phyloP scores from a whole-genome alignment of 92 coral and sea anemone species.

The Diadumene lineata region DNA sequence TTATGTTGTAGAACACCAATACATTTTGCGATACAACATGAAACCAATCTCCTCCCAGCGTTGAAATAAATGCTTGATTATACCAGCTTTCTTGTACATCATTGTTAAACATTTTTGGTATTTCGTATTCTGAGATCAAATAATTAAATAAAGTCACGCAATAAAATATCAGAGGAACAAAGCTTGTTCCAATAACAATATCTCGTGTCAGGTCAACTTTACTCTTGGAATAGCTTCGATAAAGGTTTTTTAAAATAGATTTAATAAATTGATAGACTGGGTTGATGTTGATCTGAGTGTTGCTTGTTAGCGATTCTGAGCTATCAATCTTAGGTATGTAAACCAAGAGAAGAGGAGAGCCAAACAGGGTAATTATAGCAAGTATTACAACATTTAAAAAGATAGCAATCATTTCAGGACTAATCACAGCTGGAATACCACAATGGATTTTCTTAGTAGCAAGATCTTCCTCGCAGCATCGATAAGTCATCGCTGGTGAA shows the following conservation, averaged over 20 bases:
- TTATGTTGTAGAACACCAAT: background rate
- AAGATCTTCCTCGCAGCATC: conserved; percentile 16
- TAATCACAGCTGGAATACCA: conserved; percentile 13
- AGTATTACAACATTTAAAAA: background rate
- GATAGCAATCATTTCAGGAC: background rate
- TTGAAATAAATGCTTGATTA: too few relatives aligned
- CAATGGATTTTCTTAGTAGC: background rate
- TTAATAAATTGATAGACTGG: background rate
- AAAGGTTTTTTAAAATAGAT: too few relatives aligned
- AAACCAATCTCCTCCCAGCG: background rate
- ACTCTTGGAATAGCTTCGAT: too few relatives aligned
- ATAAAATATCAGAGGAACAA: background rate
- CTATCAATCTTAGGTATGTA: background rate
- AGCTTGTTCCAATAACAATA: too few relatives aligned
- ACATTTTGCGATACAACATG: conserved; percentile 1
- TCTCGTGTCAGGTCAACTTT: too few relatives aligned
- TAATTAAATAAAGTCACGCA: background rate
- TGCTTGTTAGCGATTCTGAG: background rate
- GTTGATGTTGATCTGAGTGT: background rate
- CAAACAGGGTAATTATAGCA: background rate
- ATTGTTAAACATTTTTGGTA: conserved; percentile 15
- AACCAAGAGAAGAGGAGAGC: background rate
- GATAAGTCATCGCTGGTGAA: background rate
- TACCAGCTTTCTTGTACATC: background rate
- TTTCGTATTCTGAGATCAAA: background rate